Conservation (phyloP, 2,113 vertebrate genomes). For the Parus major region DNA sequence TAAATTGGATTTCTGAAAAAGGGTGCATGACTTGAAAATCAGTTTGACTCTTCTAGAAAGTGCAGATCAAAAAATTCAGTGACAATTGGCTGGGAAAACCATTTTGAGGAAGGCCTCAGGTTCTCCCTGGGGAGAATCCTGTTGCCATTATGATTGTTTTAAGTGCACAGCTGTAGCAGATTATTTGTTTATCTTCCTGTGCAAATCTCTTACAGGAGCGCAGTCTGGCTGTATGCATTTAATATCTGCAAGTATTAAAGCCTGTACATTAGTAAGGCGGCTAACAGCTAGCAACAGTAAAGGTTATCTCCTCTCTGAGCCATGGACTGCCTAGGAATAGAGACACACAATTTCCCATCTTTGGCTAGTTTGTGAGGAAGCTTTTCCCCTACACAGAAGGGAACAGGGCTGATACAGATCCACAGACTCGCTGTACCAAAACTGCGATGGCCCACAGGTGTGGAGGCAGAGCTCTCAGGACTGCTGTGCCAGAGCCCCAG, state of each 20-base stretch:
- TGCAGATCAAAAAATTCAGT: background rate
- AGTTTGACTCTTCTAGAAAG: background rate
- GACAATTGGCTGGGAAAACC: background rate
- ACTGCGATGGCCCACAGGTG: background rate
- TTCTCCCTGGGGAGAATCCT: background rate
- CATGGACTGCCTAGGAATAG: background rate
- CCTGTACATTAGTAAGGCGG: background rate
- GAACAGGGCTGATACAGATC: background rate
- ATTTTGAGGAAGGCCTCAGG: background rate
- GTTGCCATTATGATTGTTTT: background rate
- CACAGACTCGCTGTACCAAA: fast-evolving
- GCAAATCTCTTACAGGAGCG: background rate
- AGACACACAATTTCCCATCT: background rate
- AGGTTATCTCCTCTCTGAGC: background rate
- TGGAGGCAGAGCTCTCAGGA: background rate
- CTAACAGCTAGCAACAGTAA: background rate
- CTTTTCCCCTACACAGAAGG: background rate
- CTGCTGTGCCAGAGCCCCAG: background rate
- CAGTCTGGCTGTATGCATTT: background rate
- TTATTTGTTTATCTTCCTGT: background rate
- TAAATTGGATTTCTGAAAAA: background rate
- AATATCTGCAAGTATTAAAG: background rate
- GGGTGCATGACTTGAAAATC: background rate
- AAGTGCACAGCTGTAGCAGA: background rate
- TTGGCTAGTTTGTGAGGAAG: background rate